phyloP scores from a whole-genome alignment of 2,888 invertebrate species.

The Rhagophthalmus giganteus region DNA sequence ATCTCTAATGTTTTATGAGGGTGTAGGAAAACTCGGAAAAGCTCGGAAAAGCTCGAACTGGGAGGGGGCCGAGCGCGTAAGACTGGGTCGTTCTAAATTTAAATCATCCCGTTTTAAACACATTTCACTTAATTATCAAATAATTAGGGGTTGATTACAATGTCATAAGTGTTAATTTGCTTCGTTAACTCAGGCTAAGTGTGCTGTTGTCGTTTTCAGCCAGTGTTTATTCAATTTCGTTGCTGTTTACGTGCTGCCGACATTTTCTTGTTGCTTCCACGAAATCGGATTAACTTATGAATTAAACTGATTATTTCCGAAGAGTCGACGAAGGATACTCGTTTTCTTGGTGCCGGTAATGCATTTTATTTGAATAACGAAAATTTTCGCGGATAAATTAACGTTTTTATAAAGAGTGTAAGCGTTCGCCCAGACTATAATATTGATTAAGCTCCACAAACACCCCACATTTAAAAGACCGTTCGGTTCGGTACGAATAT shows the following conservation, averaged over 20 bases:
- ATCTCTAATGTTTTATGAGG: conserved; percentile 25
- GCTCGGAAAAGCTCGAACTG: conserved; percentile 42
- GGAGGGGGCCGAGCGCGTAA: conserved; percentile 49
- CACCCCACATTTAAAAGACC: conserved; percentile 36
- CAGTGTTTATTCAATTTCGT: conserved; percentile 30
- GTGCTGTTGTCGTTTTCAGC: conserved; percentile 33
- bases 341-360: neutral
- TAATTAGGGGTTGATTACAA: conserved; percentile 47
- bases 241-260: conserved; percentile 31
- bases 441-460: conserved; percentile 48
- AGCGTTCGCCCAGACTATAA: conserved; percentile 43
- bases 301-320: conserved; percentile 20
- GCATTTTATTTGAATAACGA: neutral
- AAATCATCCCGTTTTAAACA: conserved; percentile 50
- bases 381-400: conserved; percentile 13
- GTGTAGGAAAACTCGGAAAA: conserved; percentile 35
- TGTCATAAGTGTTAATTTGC: conserved; percentile 43
- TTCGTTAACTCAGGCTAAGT: conserved; percentile 42
- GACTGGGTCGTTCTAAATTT: conserved; percentile 51
- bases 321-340: conserved; percentile 6
- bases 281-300: conserved; percentile 21
- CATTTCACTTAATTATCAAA: conserved; percentile 49
- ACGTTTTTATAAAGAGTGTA: conserved; percentile 29
- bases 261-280: conserved; percentile 30
- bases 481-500: conserved; percentile 38